Evolutionary conservation across 1,140 invertebrate species (phyloP).

Genomic region (Cherax quadricarinatus): DNA sequence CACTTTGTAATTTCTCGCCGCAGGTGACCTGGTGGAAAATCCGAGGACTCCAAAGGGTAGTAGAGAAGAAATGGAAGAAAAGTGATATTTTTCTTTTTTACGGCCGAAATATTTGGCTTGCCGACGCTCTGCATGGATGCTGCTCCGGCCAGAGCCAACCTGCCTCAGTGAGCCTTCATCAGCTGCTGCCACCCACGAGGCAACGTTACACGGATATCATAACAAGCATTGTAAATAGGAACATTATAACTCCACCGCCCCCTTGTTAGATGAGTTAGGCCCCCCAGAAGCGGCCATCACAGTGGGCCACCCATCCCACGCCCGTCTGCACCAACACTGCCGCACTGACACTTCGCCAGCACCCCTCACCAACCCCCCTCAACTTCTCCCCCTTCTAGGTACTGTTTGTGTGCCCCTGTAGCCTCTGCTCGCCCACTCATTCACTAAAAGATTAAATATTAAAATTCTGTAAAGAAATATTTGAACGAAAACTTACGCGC

Average conservation of each 20-base stretch:
- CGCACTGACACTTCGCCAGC: constrained; percentile 42
- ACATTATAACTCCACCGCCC: not conserved
- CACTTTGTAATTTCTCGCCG: not conserved
- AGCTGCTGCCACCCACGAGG: too few species aligned
- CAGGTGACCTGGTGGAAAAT: not conserved
- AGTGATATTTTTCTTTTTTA: constrained; percentile 11
- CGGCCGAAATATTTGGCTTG: constrained; percentile 35
- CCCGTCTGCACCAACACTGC: constrained; percentile 56
- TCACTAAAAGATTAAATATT: not conserved
- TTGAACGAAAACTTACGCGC: not conserved
- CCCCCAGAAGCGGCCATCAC: not conserved
- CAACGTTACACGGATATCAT: not conserved
- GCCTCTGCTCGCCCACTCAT: not conserved
- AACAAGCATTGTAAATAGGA: not conserved
- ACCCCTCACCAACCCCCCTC: constrained; percentile 11
- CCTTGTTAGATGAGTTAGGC: not conserved
- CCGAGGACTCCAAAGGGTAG: not conserved
- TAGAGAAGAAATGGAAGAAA: constrained; percentile 16
- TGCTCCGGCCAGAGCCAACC: not conserved
- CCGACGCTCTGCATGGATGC: constrained; percentile 46
- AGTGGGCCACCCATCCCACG: constrained; percentile 51
- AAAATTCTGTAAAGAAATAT: not conserved
- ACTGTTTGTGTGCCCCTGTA: not conserved
- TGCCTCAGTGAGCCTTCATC: not conserved
- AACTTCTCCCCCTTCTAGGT: not conserved